Evolutionary conservation across 2,888 invertebrate genomes (phyloP).

Genomic region (Apotomis turbidana): DNA sequence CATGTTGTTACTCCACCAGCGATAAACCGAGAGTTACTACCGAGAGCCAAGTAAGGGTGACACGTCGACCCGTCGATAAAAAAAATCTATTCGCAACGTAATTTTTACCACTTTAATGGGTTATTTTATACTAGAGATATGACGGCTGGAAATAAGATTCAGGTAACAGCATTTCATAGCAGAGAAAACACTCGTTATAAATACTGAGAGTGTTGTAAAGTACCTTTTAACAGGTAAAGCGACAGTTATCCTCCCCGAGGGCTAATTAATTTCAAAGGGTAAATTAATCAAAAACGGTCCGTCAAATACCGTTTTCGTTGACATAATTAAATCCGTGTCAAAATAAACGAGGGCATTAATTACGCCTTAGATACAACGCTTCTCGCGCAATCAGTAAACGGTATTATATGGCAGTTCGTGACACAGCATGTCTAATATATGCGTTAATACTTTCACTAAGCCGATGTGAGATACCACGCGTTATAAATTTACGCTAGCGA

Average conservation of each 20-base stretch:
- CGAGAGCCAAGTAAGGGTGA: slow-evolving; percentile 46
- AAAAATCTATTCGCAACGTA: slow-evolving; percentile 56
- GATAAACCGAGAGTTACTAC: slow-evolving; percentile 57
- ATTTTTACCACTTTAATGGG: slow-evolving; percentile 59
- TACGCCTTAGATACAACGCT: slow-evolving; percentile 17
- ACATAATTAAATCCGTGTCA: slow-evolving; percentile 20
- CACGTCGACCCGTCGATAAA: slow-evolving; percentile 55
- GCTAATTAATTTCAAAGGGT: slow-evolving; percentile 23
- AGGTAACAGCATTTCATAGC: slow-evolving; percentile 1
- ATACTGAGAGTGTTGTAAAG: slow-evolving; percentile 5
- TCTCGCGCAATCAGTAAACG: slow-evolving; percentile 34
- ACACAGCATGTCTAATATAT: slow-evolving; percentile 49
- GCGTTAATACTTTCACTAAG: slow-evolving; percentile 53
- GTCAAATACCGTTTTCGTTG: slow-evolving; percentile 17
- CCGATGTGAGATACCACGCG: slow-evolving; percentile 48
- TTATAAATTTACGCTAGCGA: slow-evolving; percentile 51
- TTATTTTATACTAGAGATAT: slow-evolving; percentile 48
- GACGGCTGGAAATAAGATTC: slow-evolving; percentile 45
- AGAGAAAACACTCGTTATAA: slow-evolving; percentile 5
- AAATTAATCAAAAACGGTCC: slow-evolving; percentile 25
- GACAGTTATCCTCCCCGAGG: slow-evolving; percentile 26
- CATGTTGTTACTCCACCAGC: slow-evolving; percentile 53
- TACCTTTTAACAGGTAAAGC: slow-evolving; percentile 14
- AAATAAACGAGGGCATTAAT: slow-evolving; percentile 26
- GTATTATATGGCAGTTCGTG: slow-evolving; percentile 49